Evolutionary conservation across 1,140 invertebrate species (phyloP).

Genomic region (Zaprionus gabonicus): DNA sequence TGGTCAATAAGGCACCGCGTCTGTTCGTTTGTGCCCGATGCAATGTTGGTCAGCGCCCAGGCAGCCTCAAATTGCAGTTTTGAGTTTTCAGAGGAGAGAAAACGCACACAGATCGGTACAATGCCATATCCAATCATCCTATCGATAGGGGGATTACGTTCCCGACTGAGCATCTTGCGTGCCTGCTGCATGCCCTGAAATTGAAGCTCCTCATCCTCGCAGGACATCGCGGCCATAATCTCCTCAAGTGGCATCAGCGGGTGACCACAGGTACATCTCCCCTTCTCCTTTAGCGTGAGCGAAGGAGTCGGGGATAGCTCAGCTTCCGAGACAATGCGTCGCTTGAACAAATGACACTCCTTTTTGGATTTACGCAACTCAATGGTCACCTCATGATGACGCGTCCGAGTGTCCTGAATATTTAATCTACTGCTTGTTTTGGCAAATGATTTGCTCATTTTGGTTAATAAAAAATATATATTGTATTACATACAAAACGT

Average conservation of each 20-base stretch:
- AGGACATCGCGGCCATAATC: conserved; percentile 88
- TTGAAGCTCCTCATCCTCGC: conserved; percentile 87
- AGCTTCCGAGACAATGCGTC: conserved; percentile 91
- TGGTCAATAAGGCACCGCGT: conserved; percentile 93
- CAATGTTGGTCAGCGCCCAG: conserved; percentile 99
- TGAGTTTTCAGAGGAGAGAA: conserved; percentile 89
- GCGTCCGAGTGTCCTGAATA: conserved; percentile 90
- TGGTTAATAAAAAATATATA: conserved; percentile 14
- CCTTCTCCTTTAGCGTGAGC: conserved; percentile 36
- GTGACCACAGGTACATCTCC: conserved; percentile 60
- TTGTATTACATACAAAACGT: not conserved
- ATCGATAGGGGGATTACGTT: conserved; percentile 97
- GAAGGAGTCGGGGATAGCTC: conserved; percentile 85
- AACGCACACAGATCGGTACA: conserved; percentile 93
- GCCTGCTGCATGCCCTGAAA: conserved; percentile 90
- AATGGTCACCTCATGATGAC: conserved; percentile 94
- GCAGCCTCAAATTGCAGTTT: conserved; percentile 98
- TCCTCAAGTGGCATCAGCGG: conserved; percentile 86
- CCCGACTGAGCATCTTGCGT: conserved; percentile 95
- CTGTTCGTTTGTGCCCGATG: conserved; percentile 96
- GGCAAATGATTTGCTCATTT: conserved; percentile 73
- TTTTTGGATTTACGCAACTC: conserved; percentile 96
- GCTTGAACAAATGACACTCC: conserved; percentile 97
- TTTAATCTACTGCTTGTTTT: conserved; percentile 57
- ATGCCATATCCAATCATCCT: conserved; percentile 94